Evolutionary conservation across 2,797 vertebrate genomes (phyloP).

Genomic region (Pampus argenteus): DNA sequence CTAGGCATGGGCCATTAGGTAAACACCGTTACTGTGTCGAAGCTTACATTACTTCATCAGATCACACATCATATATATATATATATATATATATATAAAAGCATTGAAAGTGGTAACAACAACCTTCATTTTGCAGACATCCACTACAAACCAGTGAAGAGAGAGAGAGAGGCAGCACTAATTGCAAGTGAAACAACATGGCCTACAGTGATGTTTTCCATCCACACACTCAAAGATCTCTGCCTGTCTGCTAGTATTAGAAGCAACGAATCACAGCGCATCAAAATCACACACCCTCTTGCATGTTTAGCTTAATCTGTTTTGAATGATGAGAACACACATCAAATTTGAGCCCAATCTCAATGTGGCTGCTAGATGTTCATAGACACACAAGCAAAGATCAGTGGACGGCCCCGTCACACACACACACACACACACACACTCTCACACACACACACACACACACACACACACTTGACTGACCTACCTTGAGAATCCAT

Average conservation of each 20-base stretch:
- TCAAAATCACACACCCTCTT: not conserved
- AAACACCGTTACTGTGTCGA: conserved; percentile 59
- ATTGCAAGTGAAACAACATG: conserved; percentile 28
- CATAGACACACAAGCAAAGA: not conserved
- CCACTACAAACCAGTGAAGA: conserved; percentile 6
- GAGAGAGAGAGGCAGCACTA: conserved; percentile 1
- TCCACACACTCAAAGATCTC: conserved; percentile 12
- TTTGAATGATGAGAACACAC: conserved; percentile 13
- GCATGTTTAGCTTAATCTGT: conserved; percentile 13
- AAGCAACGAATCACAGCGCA: not conserved
- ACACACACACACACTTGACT: not conserved
- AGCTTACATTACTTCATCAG: conserved; percentile 39
- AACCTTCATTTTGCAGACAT: conserved; percentile 24
- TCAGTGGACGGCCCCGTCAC: not conserved
- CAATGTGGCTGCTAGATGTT: not conserved
- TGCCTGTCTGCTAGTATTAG: not conserved
- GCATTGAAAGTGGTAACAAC: not conserved
- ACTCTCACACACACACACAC: not conserved
- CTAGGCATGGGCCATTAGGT: conserved; percentile 59
- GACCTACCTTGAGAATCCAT: conserved; percentile 20
- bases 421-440: conserved; percentile 10
- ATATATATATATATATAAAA: not conserved
- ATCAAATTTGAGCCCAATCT: not conserved
- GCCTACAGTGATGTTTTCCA: conserved; percentile 18
- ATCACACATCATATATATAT: conserved; percentile 13